These are phyloP conservation scores for Amblyornis subalaris DNA, from an alignment of 2,113 vertebrate species.

Conservation along the genomic window DNA sequence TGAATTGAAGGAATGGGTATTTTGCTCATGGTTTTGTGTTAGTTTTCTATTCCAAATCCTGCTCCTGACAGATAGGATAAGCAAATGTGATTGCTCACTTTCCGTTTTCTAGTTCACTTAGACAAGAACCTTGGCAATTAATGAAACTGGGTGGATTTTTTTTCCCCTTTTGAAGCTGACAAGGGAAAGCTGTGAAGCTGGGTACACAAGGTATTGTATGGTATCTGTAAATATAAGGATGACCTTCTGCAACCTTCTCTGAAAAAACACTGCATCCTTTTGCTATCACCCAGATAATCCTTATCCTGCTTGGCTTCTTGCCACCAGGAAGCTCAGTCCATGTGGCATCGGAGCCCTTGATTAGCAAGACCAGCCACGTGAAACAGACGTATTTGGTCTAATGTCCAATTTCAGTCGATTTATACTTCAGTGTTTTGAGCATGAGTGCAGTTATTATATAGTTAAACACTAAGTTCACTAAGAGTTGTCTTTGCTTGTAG, in stretches of 20 bases:
- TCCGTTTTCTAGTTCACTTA: background rate
- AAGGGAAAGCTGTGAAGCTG: conserved; percentile 7
- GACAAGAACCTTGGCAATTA: conserved; percentile 28
- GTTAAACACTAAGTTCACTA: background rate
- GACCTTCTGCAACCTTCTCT: conserved; percentile 46
- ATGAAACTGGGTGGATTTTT: background rate
- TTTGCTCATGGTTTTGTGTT: background rate
- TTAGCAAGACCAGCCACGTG: background rate
- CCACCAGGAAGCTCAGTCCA: conserved; percentile 37
- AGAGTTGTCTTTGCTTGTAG: background rate
- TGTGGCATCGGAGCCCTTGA: background rate
- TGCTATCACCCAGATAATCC: conserved; percentile 29
- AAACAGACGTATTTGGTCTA: background rate
- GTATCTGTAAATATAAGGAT: conserved; percentile 47
- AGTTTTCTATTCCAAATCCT: background rate
- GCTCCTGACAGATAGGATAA: background rate
- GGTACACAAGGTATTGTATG: conserved; percentile 21
- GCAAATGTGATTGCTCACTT: background rate
- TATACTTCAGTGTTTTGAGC: background rate
- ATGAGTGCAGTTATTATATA: background rate
- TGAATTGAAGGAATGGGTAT: background rate
- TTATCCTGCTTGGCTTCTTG: conserved; percentile 33
- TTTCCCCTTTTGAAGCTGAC: conserved; percentile 5
- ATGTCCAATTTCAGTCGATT: background rate
- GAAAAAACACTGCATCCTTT: conserved; percentile 52